Evolutionary conservation across 2,888 invertebrate species (phyloP).

Genomic region (Nomada ruficornis): DNA sequence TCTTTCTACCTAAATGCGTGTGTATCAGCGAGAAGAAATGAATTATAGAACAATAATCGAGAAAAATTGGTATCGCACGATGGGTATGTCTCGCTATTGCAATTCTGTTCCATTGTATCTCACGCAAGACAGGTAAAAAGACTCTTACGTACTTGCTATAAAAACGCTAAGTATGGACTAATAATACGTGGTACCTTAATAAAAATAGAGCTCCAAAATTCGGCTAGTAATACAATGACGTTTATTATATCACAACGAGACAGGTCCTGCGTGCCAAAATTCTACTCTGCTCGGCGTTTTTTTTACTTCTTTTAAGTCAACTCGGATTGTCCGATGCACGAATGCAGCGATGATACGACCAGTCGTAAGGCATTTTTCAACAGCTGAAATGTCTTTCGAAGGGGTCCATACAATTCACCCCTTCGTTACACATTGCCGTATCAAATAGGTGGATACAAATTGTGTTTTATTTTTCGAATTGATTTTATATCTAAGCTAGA

Average conservation of each 20-base stretch:
- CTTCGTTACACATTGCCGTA: conserved; percentile 3
- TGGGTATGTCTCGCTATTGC: conserved; percentile 13
- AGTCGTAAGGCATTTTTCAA: conserved; percentile 61
- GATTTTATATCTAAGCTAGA: conserved; percentile 22
- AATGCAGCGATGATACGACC: conserved; percentile 57
- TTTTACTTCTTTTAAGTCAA: conserved; percentile 37
- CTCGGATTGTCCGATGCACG: conserved; percentile 62
- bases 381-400: conserved; percentile 33
- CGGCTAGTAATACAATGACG: conserved; percentile 65
- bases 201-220: conserved; percentile 68
- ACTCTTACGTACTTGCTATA: conserved; percentile 55
- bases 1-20: conserved; percentile 47
- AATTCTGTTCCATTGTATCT: conserved; percentile 34
- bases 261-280: conserved; percentile 63
- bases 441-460: conserved; percentile 46
- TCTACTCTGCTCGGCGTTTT: conserved; percentile 44
- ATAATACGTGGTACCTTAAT: conserved; percentile 63
- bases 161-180: conserved; percentile 63
- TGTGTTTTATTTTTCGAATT: conserved; percentile 9
- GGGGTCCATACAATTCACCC: conserved; percentile 12
- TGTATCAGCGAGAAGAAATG: conserved; percentile 37
- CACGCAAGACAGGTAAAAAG: conserved; percentile 59
- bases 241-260: conserved; percentile 70
- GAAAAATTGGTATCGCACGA: conserved; percentile 4
- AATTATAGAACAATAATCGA: neutral